Percentiles rank a stretch among this genome's conserved stretches.
These are phyloP conservation scores for Dioctria linearis DNA, from an alignment of 2,888 invertebrate genomes.

Conservation along the genomic window DNA sequence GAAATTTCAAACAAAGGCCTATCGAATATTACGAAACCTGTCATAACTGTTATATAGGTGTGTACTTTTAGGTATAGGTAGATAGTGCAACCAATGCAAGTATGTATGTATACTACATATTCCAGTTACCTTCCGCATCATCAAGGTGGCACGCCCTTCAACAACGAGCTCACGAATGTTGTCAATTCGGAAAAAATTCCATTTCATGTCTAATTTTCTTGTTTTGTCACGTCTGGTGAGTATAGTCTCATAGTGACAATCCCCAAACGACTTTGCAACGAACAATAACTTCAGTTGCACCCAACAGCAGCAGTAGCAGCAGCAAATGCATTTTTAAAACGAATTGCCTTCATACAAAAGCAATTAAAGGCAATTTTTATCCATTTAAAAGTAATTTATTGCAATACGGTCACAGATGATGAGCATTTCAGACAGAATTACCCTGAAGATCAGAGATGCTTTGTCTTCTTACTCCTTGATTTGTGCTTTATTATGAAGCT, in stretches of 20 bases:
- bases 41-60: not conserved
- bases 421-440: not conserved
- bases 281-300: constrained; percentile 13
- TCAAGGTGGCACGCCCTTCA: constrained; percentile 20
- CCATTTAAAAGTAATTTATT: not conserved
- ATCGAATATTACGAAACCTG: not conserved
- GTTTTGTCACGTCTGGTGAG: constrained; percentile 11
- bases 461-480: not conserved
- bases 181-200: not conserved
- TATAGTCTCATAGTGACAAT: not conserved
- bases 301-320: too few relatives aligned
- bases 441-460: not conserved
- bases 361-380: constrained; percentile 14
- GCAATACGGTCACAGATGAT: not conserved
- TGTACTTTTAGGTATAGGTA: not conserved
- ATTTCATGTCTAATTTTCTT: constrained; percentile 27
- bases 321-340: not conserved
- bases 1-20: not conserved
- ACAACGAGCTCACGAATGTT: not conserved
- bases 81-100: not conserved
- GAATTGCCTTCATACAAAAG: not conserved
- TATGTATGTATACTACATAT: not conserved
- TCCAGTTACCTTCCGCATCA: constrained; percentile 3
- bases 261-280: constrained; percentile 26
- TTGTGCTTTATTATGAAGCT: too few relatives aligned